Base-by-base conservation (phyloP, 1,140 invertebrate genomes). In the Adelges cooleyi region DNA sequence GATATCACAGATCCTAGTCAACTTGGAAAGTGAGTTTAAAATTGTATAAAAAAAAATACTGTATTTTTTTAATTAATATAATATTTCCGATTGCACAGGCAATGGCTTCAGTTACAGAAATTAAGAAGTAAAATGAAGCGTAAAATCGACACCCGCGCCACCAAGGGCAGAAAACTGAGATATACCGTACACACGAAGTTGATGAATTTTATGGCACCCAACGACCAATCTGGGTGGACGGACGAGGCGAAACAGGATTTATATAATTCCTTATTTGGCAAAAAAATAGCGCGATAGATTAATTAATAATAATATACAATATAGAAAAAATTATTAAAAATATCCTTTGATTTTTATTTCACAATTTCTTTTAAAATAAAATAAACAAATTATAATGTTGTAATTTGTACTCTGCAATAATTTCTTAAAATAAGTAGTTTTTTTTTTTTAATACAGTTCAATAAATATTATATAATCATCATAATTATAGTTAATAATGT, bases 121-220 rank as follows among this genome's bases (percentile, higher is more conserved):
- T 77, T 95, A 72, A 67, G 72, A 20, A 73, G 69, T 62, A 72
- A 71, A 67, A 72, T 72, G 71, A 73, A 73, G 49, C 59, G 67
- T 48, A 71, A 71, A 68, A 52, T 73, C 27, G 72, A 72, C 66
- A 69, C 69, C 10, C 67, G 68, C 65, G 66, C 70, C 29, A 71
- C 71, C 15, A 98, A 98, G 76, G 95, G 92, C 0, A 78, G 93
- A 69, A 89, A 86, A 77, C 80, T 96, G 29, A 84, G 92, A 62
- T 98, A 93, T 77, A 85, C 87, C 69, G 85, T 95, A 13, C 91
- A 95, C 75, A 83, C 86, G 42, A 92, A 95, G 75, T 76, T 98
- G 20, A 84, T 95, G 0, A 97, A 94, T 76, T 97, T 91, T 72
- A 95, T 95, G 91, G 90, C 92, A 3, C 88, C 90, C 0, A 67